These are phyloP conservation scores for Drosophila ambigua DNA, from an alignment of 1,140 invertebrate species.

Conservation along the genomic window DNA sequence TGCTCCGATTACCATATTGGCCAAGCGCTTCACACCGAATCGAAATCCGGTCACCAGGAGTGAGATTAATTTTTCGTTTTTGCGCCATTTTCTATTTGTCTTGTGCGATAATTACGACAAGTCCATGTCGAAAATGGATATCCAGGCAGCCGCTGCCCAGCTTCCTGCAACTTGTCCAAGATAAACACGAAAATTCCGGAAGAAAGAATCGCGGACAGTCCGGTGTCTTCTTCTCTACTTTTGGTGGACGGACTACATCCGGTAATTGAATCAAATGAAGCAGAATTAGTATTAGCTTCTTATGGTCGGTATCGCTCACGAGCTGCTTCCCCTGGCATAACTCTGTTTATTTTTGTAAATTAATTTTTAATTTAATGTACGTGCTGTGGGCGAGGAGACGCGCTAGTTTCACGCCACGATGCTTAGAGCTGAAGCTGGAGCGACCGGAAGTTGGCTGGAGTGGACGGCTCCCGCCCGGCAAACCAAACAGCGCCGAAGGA, in stretches of 20 bases:
- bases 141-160: slow-evolving; percentile 18
- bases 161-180: slow-evolving; percentile 63
- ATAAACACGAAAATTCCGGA: slow-evolving; percentile 60
- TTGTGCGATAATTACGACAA: slow-evolving; percentile 78
- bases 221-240: slow-evolving; percentile 15
- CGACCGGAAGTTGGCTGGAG: slow-evolving; percentile 47
- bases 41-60: slow-evolving; percentile 32
- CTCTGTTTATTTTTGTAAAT: slow-evolving; percentile 80
- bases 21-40: slow-evolving; percentile 67
- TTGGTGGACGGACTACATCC: slow-evolving; percentile 60
- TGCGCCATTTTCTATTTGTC: slow-evolving; percentile 81
- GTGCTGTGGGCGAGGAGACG: slow-evolving; percentile 44
- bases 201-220: neutral
- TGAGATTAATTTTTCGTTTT: slow-evolving; percentile 78
- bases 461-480: slow-evolving; percentile 3
- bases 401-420: slow-evolving; percentile 66
- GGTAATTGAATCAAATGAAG: slow-evolving; percentile 82
- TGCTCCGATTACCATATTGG: slow-evolving; percentile 49
- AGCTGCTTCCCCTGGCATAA: slow-evolving; percentile 47
- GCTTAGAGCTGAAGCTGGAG: slow-evolving; percentile 9
- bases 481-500: slow-evolving; percentile 31
- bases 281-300: slow-evolving; percentile 82
- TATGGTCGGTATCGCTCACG: slow-evolving; percentile 51
- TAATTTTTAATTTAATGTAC: slow-evolving; percentile 82
- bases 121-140: slow-evolving; percentile 47